Conservation (phyloP, 1,140 invertebrate genomes). For the Drosophila kanapiae region DNA sequence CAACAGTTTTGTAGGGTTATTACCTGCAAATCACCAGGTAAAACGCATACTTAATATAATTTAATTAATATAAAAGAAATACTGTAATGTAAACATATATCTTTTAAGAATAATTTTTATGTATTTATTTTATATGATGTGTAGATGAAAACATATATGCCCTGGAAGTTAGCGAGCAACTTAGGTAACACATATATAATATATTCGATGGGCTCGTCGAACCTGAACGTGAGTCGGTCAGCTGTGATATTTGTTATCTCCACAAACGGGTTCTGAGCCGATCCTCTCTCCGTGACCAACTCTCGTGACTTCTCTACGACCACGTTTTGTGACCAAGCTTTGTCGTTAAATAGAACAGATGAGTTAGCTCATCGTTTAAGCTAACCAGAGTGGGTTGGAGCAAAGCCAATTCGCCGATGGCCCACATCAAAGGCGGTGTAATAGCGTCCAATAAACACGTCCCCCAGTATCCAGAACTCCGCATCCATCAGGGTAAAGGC, state of each 20-base stretch:
- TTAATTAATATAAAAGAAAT: too few species aligned
- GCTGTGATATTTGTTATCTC: conserved; percentile 32
- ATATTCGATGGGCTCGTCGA: conserved; percentile 30
- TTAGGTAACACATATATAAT: conserved; percentile 2
- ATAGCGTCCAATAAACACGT: conserved; percentile 90
- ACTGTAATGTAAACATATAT: too few species aligned
- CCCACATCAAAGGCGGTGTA: conserved; percentile 90
- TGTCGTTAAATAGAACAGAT: conserved; percentile 30
- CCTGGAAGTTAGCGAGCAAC: background rate
- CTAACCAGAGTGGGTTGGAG: conserved; percentile 21
- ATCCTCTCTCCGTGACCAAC: conserved; percentile 7
- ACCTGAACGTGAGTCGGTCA: conserved; percentile 34
- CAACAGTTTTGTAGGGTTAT: background rate
- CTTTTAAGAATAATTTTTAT: background rate
- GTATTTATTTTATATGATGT: background rate
- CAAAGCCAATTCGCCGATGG: conserved; percentile 88
- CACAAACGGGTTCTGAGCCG: conserved; percentile 22
- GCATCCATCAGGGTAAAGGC: conserved; percentile 47
- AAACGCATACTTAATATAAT: too few species aligned
- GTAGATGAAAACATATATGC: background rate
- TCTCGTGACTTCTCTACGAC: conserved; percentile 18
- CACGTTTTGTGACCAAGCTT: conserved; percentile 16
- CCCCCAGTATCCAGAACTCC: conserved; percentile 70
- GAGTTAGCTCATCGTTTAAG: conserved; percentile 4
- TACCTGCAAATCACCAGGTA: background rate